Evolutionary conservation across 2,113 vertebrate genomes (phyloP), one percentile per base, ranked within the genome.

Genomic region (Heliornis fulica): DNA sequence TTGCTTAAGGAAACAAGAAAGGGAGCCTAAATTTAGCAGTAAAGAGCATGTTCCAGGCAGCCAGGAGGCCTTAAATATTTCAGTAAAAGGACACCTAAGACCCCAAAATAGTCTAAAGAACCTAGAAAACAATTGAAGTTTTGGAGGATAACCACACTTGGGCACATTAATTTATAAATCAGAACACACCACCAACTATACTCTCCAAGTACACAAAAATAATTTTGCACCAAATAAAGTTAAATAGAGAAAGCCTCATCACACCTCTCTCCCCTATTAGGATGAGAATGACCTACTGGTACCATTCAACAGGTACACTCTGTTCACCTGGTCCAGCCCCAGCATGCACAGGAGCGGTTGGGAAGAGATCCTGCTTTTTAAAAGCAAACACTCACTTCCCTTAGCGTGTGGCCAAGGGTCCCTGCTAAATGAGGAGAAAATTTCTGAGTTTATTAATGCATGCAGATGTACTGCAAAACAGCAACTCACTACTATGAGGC

Each of bases 1-100:
- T 77, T 84, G 53, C 65, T 85, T 76, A 79, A 69, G 43, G n/a
- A 83, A 91, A 92, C 22, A 82, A 84, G 43, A 91, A 68, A 59
- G 23, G 14, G 20, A 57, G 11, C 43, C 5, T 60, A 92, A 81
- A 34, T 31, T 57, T 31, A 77, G 61, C 40, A 87, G 43, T 36
- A 41, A 87, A 90, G 41, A 66, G 10, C 59, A 46, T 5, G 6
- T 41, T 82, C 61, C 63, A 69, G 87, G 7, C 84, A 36, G 16
- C 19, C 56, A 87, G 71, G 40, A 36, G 66, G 36, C 29, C 15
- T 92, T 51, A 77, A 74, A 76, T n/a, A 83, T 2, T 92, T 87
- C 45, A 53, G n/a, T 53, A 63, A 64, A 79, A 54, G 17, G 43
- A 83, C 48, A 69, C 12, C 25, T 66, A 29, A 70, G 41, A 57